Percentiles rank a stretch among this genome's conserved stretches.
These are phyloP conservation scores for Flexamia atlantica DNA, from an alignment of 2,888 invertebrate genomes.

Conservation along the genomic window DNA sequence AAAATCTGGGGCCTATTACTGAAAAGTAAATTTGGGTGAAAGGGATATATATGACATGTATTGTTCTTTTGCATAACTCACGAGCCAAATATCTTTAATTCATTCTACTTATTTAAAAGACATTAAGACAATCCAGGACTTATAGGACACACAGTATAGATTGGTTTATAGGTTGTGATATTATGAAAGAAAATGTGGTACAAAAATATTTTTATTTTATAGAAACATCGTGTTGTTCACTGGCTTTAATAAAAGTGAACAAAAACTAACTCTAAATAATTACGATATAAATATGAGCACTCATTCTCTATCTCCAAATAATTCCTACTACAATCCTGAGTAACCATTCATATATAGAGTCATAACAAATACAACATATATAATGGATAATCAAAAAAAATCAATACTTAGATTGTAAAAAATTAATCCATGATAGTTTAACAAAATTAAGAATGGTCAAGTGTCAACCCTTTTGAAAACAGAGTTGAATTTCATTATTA, in stretches of 20 bases:
- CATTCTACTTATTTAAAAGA: too few species aligned
- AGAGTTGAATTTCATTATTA: neutral
- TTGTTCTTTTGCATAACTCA: too few species aligned
- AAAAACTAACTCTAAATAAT: neutral
- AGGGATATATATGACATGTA: too few species aligned
- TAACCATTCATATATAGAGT: neutral
- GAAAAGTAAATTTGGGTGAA: too few species aligned
- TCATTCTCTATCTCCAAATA: neutral
- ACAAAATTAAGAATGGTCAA: neutral
- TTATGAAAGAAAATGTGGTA: neutral
- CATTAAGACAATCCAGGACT: too few species aligned
- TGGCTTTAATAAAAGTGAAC: constrained; percentile 17
- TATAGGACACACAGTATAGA: too few species aligned
- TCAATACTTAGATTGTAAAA: constrained; percentile 8
- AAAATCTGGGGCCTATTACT: too few species aligned
- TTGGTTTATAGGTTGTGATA: too few species aligned
- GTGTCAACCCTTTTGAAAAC: neutral
- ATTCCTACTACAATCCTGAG: neutral
- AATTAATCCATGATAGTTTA: neutral
- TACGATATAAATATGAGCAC: constrained; percentile 1
- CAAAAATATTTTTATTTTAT: neutral
- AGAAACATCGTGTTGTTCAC: neutral
- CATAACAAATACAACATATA: neutral
- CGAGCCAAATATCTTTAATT: too few species aligned
- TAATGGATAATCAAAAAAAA: neutral